Evolutionary conservation across 2,797 vertebrate genomes (phyloP).

Genomic region (Phalloptychus januarius): DNA sequence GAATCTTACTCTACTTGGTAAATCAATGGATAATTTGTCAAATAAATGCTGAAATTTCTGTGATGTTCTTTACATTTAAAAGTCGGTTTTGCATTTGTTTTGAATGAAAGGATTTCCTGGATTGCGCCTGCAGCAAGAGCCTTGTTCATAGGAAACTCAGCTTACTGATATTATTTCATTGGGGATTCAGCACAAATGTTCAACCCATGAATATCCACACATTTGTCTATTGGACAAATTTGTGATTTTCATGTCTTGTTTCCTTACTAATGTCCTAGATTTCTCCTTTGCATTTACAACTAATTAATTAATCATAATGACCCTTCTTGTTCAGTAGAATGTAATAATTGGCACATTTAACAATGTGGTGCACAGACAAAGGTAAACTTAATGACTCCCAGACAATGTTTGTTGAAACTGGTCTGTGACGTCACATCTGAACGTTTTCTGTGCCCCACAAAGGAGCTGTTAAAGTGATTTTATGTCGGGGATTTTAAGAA

Average conservation of each 20-base stretch:
- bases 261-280: too few relatives aligned
- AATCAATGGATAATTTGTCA: not conserved
- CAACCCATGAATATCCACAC: not conserved
- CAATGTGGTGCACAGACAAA: not conserved
- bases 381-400: not conserved
- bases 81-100: too few relatives aligned
- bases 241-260: not conserved
- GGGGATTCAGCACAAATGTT: not conserved
- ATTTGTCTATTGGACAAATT: not conserved
- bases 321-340: not conserved
- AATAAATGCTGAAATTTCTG: too few relatives aligned
- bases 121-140: too few relatives aligned
- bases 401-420: not conserved
- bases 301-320: not conserved
- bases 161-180: not conserved
- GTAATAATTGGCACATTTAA: constrained; percentile 1
- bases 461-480: not conserved
- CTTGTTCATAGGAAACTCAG: too few relatives aligned
- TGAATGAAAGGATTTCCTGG: too few relatives aligned
- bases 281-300: not conserved
- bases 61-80: too few relatives aligned
- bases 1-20: not conserved
- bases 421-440: not conserved
- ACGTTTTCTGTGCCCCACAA: not conserved
- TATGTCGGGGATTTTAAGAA: not conserved